A percentile compares a stretch with the other conserved stretches of the same genome.
Conservation (phyloP, 2,888 invertebrate genomes). For the Agrochola litura region DNA sequence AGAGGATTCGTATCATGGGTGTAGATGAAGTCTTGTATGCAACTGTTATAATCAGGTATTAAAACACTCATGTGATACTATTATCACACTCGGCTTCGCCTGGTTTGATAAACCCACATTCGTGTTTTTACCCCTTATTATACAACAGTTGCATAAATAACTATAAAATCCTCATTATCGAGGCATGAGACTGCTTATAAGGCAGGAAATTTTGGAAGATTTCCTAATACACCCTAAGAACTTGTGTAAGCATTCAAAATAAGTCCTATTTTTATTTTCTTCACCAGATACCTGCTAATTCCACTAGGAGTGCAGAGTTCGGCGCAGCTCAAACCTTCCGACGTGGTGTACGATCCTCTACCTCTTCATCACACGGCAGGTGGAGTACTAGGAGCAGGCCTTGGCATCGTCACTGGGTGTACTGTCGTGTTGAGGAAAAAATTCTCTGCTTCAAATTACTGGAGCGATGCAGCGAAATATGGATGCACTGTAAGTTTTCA, state of each 20-base stretch:
- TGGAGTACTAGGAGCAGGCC: slow-evolving; percentile 95
- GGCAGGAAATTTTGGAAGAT: background rate
- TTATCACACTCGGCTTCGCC: no score
- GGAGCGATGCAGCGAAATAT: slow-evolving; percentile 97
- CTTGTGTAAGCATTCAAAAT: background rate
- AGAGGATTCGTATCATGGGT: no score
- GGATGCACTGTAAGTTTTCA: slow-evolving; percentile 94
- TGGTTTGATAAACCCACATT: no score
- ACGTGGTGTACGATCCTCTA: slow-evolving; percentile 96
- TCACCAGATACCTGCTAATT: slow-evolving; percentile 92
- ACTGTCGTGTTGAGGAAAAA: slow-evolving; percentile 96
- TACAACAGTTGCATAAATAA: no score
- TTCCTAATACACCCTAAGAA: background rate
- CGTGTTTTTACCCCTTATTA: no score
- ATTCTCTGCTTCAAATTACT: slow-evolving; percentile 98
- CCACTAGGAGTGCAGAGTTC: slow-evolving; percentile 92
- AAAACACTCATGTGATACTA: no score
- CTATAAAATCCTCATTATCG: background rate
- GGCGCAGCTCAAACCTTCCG: slow-evolving; percentile 90
- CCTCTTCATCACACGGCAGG: slow-evolving; percentile 99
- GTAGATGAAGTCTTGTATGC: no score
- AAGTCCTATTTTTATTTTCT: background rate
- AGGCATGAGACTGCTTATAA: background rate
- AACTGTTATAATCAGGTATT: no score
- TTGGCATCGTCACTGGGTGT: slow-evolving; percentile 93